Evolutionary conservation across 1,140 invertebrate genomes (phyloP), one percentile per base, ranked within the genome.

Genomic region (Arion vulgaris): DNA sequence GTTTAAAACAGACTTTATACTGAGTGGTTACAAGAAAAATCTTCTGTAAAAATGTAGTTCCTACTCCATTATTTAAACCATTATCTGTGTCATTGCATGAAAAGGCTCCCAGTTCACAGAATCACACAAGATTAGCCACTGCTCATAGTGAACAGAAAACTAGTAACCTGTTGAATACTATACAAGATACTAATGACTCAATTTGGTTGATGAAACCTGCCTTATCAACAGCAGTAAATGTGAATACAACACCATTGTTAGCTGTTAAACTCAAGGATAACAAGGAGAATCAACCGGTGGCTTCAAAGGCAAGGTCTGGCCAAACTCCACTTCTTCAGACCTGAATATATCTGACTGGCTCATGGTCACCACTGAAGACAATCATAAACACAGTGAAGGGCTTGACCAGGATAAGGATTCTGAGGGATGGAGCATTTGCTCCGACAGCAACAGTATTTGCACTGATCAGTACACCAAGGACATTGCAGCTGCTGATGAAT

Each of bases 401-500:
- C 4, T 36, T 7, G 38, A 79, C 26, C 19, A 7, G 2, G 51
- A 57, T 26, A 57, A 57, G 51, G 78, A 79, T 4, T 80, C 78
- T 32, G 78, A 81, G 28, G 80, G 80, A 1, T 81, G 80, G 80
- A 81, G 69, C 51, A 32, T 80, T n/a, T 69, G 62, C 39, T 80
- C 78, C 0, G 68, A 69, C 26, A 34, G 15, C 15, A 41, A 71
- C 36, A 71, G 26, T 51, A n/a, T 71, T 32, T 34, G 4, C 66
- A 71, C 34, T 11, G 62, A 69, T 11, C 66, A 71, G 49, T 28
- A 71, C 13, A 66, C 66, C 26, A 45, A 71, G 32, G 68, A 80
- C 68, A 39, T 80, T 36, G 78, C 66, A 11, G n/a, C 36, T 9
- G 78, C 78, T 39, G 41, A 28, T 45, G 62, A 80, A 2, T 80